phyloP scores from a whole-genome alignment of 2,113 vertebrate species.

The Stomatorhinus ivindoensis region DNA sequence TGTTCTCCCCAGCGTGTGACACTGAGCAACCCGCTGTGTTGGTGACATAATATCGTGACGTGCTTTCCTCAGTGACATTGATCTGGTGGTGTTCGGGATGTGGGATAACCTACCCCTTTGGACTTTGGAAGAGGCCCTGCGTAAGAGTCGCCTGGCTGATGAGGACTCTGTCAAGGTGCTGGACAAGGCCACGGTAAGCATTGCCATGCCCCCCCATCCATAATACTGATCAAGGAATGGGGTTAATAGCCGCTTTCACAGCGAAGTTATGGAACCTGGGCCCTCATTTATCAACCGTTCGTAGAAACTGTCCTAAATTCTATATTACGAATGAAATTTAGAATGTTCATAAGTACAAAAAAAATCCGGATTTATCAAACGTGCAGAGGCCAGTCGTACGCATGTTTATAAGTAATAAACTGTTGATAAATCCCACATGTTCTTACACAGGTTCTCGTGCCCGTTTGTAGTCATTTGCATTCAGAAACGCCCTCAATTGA shows the following conservation, averaged over 20 bases:
- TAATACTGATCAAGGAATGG: not conserved
- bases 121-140: constrained; percentile 90
- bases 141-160: constrained; percentile 87
- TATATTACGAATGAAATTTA: no score
- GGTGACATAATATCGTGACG: not conserved
- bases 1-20: no score
- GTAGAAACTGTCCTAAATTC: no score
- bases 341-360: no score
- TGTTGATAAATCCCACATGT: no score
- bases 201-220: not conserved
- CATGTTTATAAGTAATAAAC: no score
- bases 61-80: constrained; percentile 75
- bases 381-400: no score
- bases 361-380: no score
- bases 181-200: constrained; percentile 90
- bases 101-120: constrained; percentile 93
- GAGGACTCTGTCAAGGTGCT: constrained; percentile 93
- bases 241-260: not conserved
- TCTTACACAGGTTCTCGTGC: no score
- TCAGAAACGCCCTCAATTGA: no score
- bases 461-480: no score
- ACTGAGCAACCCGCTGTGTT: not conserved
- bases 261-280: not conserved
- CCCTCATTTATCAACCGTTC: no score
- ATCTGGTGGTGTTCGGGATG: constrained; percentile 93